Percentiles rank a stretch among this genome's conserved stretches.
Conservation (phyloP, 2,888 invertebrate species). For the Leptopilina syphax region DNA sequence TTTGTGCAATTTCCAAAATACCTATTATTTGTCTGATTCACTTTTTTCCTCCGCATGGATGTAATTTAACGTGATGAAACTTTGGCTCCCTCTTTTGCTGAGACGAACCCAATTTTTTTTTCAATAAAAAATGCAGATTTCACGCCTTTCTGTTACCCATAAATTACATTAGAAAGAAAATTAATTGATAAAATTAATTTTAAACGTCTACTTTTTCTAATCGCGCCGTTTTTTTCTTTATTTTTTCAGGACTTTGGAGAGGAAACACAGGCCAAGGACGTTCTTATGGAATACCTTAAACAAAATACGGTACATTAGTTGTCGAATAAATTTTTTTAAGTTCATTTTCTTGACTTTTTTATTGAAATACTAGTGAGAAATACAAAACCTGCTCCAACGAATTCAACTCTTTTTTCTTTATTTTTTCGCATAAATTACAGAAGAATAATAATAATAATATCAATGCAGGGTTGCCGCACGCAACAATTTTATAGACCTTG, state of each 20-base stretch:
- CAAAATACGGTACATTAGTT: conserved; percentile 78
- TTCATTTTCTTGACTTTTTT: conserved; percentile 66
- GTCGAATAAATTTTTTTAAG: conserved; percentile 72
- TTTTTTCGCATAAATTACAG: too few species aligned
- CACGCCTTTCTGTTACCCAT: conserved; percentile 66
- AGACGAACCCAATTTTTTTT: conserved; percentile 65
- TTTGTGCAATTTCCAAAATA: too few species aligned
- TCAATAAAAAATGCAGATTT: conserved; percentile 66
- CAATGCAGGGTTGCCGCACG: too few species aligned
- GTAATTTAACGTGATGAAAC: conserved; percentile 67
- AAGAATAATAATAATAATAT: too few species aligned
- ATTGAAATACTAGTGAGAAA: conserved; percentile 52
- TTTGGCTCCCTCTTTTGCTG: conserved; percentile 78
- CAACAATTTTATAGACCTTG: too few species aligned
- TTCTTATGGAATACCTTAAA: conserved; percentile 96
- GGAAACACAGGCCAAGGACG: conserved; percentile 96
- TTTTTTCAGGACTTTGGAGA: conserved; percentile 94
- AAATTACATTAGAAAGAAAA: conserved; percentile 22
- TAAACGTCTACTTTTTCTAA: too few species aligned
- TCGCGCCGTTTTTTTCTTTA: conserved; percentile 8
- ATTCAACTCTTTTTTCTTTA: too few species aligned
- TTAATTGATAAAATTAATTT: too few species aligned
- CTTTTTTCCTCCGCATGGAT: too few species aligned
- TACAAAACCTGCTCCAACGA: too few species aligned
- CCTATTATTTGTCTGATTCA: too few species aligned